Base-by-base conservation (phyloP, 2,888 invertebrate genomes). In the Nomada ferruginata region DNA sequence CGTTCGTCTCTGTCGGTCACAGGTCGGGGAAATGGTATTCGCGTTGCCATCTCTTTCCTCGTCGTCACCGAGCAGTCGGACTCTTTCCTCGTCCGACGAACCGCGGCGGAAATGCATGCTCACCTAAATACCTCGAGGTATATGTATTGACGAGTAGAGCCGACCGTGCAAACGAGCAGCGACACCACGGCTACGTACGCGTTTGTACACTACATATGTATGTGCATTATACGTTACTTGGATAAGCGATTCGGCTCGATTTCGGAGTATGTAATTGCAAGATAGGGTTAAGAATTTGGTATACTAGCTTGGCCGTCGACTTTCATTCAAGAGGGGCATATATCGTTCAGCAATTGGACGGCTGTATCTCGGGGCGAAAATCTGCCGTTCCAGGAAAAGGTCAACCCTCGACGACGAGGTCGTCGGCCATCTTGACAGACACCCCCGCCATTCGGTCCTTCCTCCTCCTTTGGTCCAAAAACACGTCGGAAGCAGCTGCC, bases 81-180 rank as follows among this genome's bases (percentile, higher is more conserved):
- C 18, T 29, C 59, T 47, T 29, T 84, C 79, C 79, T 73, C 79
- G 75, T 84, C 78, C 74, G 66, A 55, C 83, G 20, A 60, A 63
- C 81, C 76, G 68, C 85, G 82, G 83, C 87, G 89, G 88, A 91
- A 90, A 89, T 87, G 87, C 87, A 85, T 77, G 88, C 85, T 89
- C 89, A 85, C 89, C 88, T 87, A 90, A 91, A 91, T 90, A 90
- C 89, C 89, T 86, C 72, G 70, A 87, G 84, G 84, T 89, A 85
- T 86, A 89, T 87, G 85, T 86, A 89, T 87, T 89, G 88, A 83
- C 85, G 78, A 81, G 68, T 69, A 85, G 82, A 79, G 76, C 52
- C 80, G 55, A 81, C 63, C 53, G 66, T 55, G 61, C 75, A 36
- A 60, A 63, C 80, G 65, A 80, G 69, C 73, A 59, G 20, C 70